Base-by-base conservation (phyloP, 2,888 invertebrate genomes). In the Pterostichus madidus region DNA sequence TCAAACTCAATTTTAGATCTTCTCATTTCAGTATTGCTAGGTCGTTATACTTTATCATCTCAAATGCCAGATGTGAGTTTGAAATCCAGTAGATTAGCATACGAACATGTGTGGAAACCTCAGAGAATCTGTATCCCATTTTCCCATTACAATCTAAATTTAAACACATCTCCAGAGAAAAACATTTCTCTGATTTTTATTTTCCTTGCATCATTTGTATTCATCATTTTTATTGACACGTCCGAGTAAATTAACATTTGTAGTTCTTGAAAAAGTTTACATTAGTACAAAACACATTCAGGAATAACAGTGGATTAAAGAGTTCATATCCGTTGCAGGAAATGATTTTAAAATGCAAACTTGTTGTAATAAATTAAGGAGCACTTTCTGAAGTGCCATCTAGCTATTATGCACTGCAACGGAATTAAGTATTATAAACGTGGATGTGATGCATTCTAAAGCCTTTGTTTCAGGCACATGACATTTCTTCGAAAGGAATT, bases 211-310 rank as follows among this genome's bases (percentile, higher is more conserved):
- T 64, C 64, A 64, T 64, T 64, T 64, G 32, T 64, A 64, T 64
- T 64, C 64, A 64, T 32, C 35, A 64, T 64, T 64, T 64, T 64
- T 64, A 64, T 64, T 64, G 11, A 32, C 17, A 56, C 35, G 32
- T 64, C 64, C 35, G 35, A 35, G 64, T 64, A 64, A 64, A 64
- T 64, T 64, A 64, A 64, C 64, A 64, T 64, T 64, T n/a, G 35
- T 35, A 64, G 64, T 64, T 35, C 35, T 64, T 35, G 7, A 35
- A 64, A 35, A 64, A 49, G 49, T n/a, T 49, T 24, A 24, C 11
- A 7, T 11, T 13, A n/a, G 5, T 4, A n/a, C 49, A 49, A 13
- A 49, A 11, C n/a, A n/a, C 44, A 49, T 49, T 49, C 10, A 49
- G 11, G 5, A n/a, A 49, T 7, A 49, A n/a, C 49, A 49, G 49